These are phyloP conservation scores for Mus pahari DNA, from an alignment of 2,113 vertebrate species.

Conservation along the genomic window DNA sequence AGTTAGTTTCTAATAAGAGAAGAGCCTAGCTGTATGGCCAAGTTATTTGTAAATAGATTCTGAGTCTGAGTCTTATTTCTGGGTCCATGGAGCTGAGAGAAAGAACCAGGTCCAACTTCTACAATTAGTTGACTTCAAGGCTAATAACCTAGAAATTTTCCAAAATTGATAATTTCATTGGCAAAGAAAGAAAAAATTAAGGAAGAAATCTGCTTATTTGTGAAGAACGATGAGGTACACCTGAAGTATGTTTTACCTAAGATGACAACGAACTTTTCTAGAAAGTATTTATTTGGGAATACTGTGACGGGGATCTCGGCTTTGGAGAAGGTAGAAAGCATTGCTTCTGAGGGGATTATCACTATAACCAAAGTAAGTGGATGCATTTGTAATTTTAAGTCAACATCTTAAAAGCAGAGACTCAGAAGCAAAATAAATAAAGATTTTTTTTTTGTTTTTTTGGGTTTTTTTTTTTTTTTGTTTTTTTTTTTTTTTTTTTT, in stretches of 20 bases:
- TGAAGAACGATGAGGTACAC: not conserved
- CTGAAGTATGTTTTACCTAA: not conserved
- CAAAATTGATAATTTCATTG: not conserved
- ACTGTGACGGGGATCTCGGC: not conserved
- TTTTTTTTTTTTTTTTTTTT: too few relatives aligned
- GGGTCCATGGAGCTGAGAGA: too few relatives aligned
- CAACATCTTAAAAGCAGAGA: conserved; percentile 13
- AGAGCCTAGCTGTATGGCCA: too few relatives aligned
- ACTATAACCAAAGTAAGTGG: not conserved
- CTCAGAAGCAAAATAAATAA: not conserved
- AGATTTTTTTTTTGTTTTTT: too few relatives aligned
- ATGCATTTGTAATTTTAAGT: conserved; percentile 19
- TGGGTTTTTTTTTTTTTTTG: too few relatives aligned
- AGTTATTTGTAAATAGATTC: too few relatives aligned
- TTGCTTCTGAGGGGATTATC: not conserved
- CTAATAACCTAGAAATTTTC: not conserved
- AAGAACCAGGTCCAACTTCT: too few relatives aligned
- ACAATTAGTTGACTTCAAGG: not conserved
- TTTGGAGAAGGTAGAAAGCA: not conserved
- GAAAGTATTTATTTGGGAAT: not conserved
- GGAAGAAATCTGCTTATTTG: not conserved
- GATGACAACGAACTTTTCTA: not conserved
- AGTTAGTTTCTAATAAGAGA: too few relatives aligned
- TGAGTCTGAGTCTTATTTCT: too few relatives aligned
- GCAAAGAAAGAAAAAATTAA: not conserved